Conservation (phyloP, 2,113 vertebrate species). For the Salvelinus sp. region DNA sequence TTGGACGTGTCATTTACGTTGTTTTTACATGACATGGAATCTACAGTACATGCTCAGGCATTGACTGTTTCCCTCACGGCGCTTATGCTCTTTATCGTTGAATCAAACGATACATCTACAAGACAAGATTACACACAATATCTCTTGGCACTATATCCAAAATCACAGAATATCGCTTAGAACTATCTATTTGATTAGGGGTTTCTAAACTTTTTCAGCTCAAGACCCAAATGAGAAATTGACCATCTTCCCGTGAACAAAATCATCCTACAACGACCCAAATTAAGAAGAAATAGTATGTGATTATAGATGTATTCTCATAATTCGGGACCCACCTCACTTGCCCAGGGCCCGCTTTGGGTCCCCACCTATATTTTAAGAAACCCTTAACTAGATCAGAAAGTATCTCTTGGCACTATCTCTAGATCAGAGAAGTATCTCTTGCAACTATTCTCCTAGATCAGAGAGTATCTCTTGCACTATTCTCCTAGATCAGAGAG, state of each 20-base stretch:
- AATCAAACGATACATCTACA: constrained; percentile 72
- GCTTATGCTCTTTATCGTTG: constrained; percentile 72
- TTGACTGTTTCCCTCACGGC: constrained; percentile 87
- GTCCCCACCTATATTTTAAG: too few relatives aligned
- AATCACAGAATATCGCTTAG: neutral
- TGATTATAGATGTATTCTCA: too few relatives aligned
- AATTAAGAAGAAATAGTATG: too few relatives aligned
- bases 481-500: neutral
- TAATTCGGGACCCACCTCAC: too few relatives aligned
- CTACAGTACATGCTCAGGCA: constrained; percentile 73
- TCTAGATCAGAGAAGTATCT: constrained; percentile 24
- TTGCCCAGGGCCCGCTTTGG: too few relatives aligned
- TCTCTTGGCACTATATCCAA: neutral
- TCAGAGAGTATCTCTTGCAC: too few relatives aligned
- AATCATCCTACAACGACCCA: too few relatives aligned
- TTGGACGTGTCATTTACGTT: constrained; percentile 81
- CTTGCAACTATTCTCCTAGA: too few relatives aligned
- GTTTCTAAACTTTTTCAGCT: too few relatives aligned
- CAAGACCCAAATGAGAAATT: too few relatives aligned
- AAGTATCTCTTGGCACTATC: too few relatives aligned
- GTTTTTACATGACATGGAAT: constrained; percentile 68
- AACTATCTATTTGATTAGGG: neutral
- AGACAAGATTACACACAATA: neutral
- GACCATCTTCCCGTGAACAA: too few relatives aligned
- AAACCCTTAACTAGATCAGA: neutral